Base-by-base conservation (phyloP, 2,113 vertebrate genomes). In the Pachycephala philippinensis region DNA sequence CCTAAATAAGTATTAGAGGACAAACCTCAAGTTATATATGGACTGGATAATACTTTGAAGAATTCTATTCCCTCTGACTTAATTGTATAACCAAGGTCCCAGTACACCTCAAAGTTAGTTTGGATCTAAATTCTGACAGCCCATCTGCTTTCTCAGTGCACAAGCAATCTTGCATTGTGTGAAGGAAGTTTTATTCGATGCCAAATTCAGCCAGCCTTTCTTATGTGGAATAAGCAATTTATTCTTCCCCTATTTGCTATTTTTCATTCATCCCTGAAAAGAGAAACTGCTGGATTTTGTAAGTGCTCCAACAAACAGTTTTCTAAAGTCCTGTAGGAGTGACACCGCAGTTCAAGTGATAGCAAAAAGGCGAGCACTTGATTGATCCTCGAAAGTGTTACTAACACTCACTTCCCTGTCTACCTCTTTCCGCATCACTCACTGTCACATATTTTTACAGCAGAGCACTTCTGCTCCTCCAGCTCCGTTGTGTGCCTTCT, bases 401-500 rank as follows among this genome's bases (percentile, higher is more conserved):
- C 75, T 68, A 84, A 64, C 83, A 64, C 64, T 92, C 50, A 52
- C 76, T 71, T 92, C n/a, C 57, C 59, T 49, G 75, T 64, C 75
- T 81, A 16, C 39, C 65, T 87, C 64, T 68, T 86, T 83, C 87
- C 8, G 3, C 64, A 71, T 92, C 85, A 70, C 64, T 94, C 72
- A 75, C 47, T 87, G 89, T 78, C 84, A 90, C 37, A 5, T 79
- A 83, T 80, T 95, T 93, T 92, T 88, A 94, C 37, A 90, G 79
- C 45, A 76, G 53, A 85, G 26, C 16, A 31, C 33, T 90, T 88
- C 35, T 22, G 7, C 71, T 94, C 28, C 53, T 91, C 66, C 52
- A 65, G 37, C 49, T 82, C 40, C 0, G 0, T 61, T 60, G 17
- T 33, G 31, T 59, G 54, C 19, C 42, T 70, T 86, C 63, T 60